Evolutionary conservation across 2,113 vertebrate species (phyloP).

Genomic region (Rhagologus leucostigma): DNA sequence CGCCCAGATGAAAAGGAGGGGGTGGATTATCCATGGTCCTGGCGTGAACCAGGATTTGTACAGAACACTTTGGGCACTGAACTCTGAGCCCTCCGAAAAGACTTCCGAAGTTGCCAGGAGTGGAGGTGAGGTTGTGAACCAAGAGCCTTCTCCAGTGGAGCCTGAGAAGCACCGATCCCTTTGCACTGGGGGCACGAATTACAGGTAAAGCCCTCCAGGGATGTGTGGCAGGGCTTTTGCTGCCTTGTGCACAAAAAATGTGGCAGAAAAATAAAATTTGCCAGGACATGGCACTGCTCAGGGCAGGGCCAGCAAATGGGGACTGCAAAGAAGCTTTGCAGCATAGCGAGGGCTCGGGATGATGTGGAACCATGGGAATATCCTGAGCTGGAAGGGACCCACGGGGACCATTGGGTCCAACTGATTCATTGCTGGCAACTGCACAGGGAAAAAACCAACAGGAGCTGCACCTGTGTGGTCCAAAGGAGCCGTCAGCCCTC

Average conservation of each 20-base stretch:
- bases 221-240: not conserved
- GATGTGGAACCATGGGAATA: not conserved
- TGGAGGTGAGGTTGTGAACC: not conserved
- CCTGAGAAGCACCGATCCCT: not conserved
- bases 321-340: not conserved
- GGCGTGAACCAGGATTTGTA: not conserved
- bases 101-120: not conserved
- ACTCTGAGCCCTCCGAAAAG: not conserved
- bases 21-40: not conserved
- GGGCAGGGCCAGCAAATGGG: not conserved
- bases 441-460: not conserved
- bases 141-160: not conserved
- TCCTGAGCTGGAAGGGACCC: not conserved
- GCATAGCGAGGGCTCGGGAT: fast-evolving
- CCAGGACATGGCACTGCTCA: not conserved
- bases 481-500: not conserved
- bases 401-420: not conserved
- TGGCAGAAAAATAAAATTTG: too few species aligned
- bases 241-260: not conserved
- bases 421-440: not conserved
- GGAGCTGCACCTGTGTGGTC: not conserved
- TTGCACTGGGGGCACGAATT: not conserved
- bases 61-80: not conserved
- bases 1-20: not conserved
- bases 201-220: not conserved